Conservation (phyloP, 1,140 invertebrate species). For the Planococcus citri region DNA sequence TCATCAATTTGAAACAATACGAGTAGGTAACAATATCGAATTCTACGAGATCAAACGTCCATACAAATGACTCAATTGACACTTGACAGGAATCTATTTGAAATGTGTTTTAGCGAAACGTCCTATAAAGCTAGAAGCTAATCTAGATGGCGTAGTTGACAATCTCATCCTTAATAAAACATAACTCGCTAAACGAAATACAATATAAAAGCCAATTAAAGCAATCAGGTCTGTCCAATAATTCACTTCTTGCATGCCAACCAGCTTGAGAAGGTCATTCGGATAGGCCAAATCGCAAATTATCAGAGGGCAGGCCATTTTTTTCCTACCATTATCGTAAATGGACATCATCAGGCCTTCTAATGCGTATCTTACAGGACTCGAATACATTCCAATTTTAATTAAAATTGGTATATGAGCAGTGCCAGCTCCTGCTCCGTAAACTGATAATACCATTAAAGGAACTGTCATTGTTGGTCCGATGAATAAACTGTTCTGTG, state of each 20-base stretch:
- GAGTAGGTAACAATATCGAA: too few species aligned
- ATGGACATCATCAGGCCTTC: slow-evolving; percentile 65
- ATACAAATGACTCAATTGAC: too few species aligned
- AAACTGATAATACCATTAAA: slow-evolving; percentile 59
- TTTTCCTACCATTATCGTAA: slow-evolving; percentile 56
- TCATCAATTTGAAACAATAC: too few species aligned
- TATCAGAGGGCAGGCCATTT: slow-evolving; percentile 49
- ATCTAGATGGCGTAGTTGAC: slow-evolving; percentile 50
- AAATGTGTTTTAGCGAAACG: slow-evolving; percentile 46
- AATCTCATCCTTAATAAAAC: slow-evolving; percentile 51
- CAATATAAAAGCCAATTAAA: slow-evolving; percentile 41
- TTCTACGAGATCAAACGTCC: too few species aligned
- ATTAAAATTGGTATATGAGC: slow-evolving; percentile 50
- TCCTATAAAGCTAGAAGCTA: slow-evolving; percentile 45
- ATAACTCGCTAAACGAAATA: slow-evolving; percentile 45
- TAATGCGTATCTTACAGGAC: slow-evolving; percentile 64
- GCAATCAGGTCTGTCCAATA: slow-evolving; percentile 47
- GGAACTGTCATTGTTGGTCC: slow-evolving; percentile 60
- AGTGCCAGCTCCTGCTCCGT: slow-evolving; percentile 55
- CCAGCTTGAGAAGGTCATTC: slow-evolving; percentile 27
- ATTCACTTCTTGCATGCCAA: slow-evolving; percentile 45
- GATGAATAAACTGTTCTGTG: slow-evolving; percentile 63
- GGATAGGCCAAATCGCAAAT: slow-evolving; percentile 52
- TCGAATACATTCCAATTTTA: slow-evolving; percentile 60
- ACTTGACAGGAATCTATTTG: too few species aligned